Evolutionary conservation across 2,797 vertebrate species (phyloP).

Genomic region (Arnoldichthys spilopterus): DNA sequence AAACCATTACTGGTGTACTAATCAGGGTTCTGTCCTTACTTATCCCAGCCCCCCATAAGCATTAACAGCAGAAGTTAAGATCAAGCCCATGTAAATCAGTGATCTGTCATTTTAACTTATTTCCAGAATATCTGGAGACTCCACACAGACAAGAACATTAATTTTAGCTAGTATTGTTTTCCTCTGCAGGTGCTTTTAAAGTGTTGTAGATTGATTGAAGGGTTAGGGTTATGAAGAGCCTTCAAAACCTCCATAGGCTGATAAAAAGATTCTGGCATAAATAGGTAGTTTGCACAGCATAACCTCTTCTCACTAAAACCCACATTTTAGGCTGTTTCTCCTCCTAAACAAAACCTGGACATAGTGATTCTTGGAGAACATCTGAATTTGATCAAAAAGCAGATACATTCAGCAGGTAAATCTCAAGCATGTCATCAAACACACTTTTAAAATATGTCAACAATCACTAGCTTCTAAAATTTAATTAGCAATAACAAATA

Average conservation of each 20-base stretch:
- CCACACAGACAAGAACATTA: neutral
- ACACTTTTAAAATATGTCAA: too few relatives aligned
- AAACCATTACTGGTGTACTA: too few relatives aligned
- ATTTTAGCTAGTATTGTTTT: neutral
- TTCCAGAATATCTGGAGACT: neutral
- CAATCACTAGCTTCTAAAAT: too few relatives aligned
- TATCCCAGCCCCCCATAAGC: neutral
- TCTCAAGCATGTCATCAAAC: neutral
- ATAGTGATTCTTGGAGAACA: neutral
- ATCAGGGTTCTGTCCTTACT: neutral
- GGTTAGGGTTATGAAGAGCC: neutral
- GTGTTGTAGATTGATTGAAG: too few relatives aligned
- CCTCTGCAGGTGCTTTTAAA: neutral
- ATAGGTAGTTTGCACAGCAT: neutral
- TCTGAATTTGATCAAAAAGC: neutral
- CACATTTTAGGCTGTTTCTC: neutral
- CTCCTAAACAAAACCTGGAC: neutral
- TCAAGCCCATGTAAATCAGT: neutral
- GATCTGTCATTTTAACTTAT: neutral
- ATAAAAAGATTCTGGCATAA: neutral
- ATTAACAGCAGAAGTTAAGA: neutral
- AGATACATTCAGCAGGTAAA: neutral
- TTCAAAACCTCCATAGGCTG: neutral
- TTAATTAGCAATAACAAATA: conserved; percentile 14
- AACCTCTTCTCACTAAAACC: neutral